Base-by-base conservation (phyloP, 64 coral and sea anemone species). In the Dendronephthya gigantea region DNA sequence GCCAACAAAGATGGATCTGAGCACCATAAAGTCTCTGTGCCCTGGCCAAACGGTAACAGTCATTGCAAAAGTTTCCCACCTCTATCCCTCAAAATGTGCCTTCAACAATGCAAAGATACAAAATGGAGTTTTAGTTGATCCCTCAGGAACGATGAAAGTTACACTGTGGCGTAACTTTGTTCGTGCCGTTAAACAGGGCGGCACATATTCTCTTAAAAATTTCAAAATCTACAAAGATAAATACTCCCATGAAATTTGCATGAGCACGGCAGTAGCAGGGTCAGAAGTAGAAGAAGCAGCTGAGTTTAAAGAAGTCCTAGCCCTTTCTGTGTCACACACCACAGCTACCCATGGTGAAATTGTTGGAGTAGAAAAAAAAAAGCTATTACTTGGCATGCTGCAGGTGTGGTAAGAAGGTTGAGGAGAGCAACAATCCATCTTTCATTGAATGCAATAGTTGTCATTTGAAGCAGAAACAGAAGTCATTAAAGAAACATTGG, bases 91-190 rank as follows among this genome's bases (percentile, higher is more conserved):
- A 6, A 70, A 70, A 31, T 70, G 25, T 70, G 66, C 8, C 29
- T 9, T n/a, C 23, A 70, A 70, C 66, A 70, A 70, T n/a, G 23
- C 23, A n/a, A 70, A 70, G 29, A 8, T 70, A n/a, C 66, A 70
- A n/a, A 70, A 70, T n/a, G 66, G 66, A 9, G 25, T 70, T 31
- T 8, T 92, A 37, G 35, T 83, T 92, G 89, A 90, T 82, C 84
- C 84, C 49, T 90, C 89, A 40, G 84, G 84, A 58, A 82, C 50
- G 75, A 86, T 88, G 49, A 88, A 92, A 79, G 35, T 85, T 15
- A 92, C 55, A 69, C 39, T 92, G 82, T 92, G 90, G 90, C 51
- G 86, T 88, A 55, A 72, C 59, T 83, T 76, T 30, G 83, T 88
- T 92, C 35, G 85, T 50, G 81, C 83, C 51, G 86, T 92, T 86